Base-by-base conservation (phyloP, 2,113 vertebrate species). In the Seriola rivoliana region DNA sequence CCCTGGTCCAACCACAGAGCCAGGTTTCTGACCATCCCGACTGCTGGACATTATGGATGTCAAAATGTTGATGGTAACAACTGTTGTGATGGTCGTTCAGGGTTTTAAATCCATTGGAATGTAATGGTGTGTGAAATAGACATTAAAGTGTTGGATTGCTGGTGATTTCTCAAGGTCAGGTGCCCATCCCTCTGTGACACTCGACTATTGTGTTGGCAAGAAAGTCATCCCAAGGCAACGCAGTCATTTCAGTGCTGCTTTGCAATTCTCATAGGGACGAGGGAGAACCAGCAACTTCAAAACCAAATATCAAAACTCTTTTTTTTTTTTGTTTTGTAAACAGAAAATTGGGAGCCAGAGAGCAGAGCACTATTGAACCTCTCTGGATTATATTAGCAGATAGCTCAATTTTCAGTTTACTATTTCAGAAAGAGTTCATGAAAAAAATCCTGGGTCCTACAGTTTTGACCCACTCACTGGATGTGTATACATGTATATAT, bases 81-180 rank as follows among this genome's bases (percentile, higher is more conserved):
- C 87, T 90, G 88, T 85, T 89, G 88, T 87, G 89, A 86, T 85
- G 88, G 88, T 78, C 85, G 72, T 89, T 82, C 55, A 17, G 91
- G 93, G 87, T 92, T 95, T 94, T 94, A 90, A 92, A 92, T 92
- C 90, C 90, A 91, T 94, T 87, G 88, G 86, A 94, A 92, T 85
- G 86, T 93, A 95, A 95, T 92, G 92, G 92, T 80, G 88, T 95
- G 95, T 95, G 94, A 95, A 95, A 95, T 93, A 90, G 94, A 94
- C 90, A 92, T 94, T 95, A 93, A 95, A 93, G 93, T 90, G 89
- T 89, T 92, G 92, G 91, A 94, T 93, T 91, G 92, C 81, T 23
- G 16, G 88, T 90, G 92, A 93, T 95, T 94, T 94, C 88, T 95
- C 95, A 96, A 96, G 95, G 95, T 95, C 95, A 92, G 87, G 78